Percentiles rank a stretch among this genome's conserved stretches.
Conservation (phyloP, 2,113 vertebrate genomes). For the Pterophyllum scalare region DNA sequence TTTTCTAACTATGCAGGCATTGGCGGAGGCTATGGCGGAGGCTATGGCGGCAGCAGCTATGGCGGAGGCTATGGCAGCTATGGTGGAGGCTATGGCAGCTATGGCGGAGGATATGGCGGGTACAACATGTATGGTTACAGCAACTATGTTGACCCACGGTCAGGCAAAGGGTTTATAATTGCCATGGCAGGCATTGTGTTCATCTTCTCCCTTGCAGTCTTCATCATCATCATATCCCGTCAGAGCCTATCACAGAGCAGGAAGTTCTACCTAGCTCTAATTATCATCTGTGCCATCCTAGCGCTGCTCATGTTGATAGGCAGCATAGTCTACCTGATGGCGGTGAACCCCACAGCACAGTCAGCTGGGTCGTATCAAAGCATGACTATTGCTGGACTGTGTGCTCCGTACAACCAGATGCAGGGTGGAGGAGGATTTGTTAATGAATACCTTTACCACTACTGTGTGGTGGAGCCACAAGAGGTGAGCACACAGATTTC, state of each 20-base stretch:
- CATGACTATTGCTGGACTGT: conserved; percentile 82
- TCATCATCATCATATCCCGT: conserved; percentile 85
- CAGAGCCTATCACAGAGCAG: conserved; percentile 79
- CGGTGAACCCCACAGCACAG: conserved; percentile 88
- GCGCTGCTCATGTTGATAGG: conserved; percentile 86
- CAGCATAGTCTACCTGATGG: conserved; percentile 89
- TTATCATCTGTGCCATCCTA: conserved; percentile 83
- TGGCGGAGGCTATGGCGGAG: not conserved
- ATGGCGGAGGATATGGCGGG: conserved; percentile 8
- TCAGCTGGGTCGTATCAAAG: conserved; percentile 81
- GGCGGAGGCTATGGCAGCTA: conserved; percentile 30
- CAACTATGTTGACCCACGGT: conserved; percentile 85
- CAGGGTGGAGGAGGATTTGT: conserved; percentile 63
- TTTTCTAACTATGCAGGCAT: conserved; percentile 71
- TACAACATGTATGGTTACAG: conserved; percentile 63
- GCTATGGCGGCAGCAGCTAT: not conserved
- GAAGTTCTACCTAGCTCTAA: conserved; percentile 84
- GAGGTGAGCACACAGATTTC: conserved; percentile 80
- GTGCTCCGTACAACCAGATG: conserved; percentile 82
- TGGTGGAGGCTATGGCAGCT: conserved; percentile 39
- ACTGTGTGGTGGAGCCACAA: conserved; percentile 92
- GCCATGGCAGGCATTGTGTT: conserved; percentile 87
- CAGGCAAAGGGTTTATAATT: conserved; percentile 88
- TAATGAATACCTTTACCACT: conserved; percentile 92
- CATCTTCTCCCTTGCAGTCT: conserved; percentile 79